Percentiles rank a stretch among this genome's conserved stretches.
These are phyloP conservation scores for Anguilla pacifica DNA, from an alignment of 2,797 vertebrate species.

Conservation along the genomic window DNA sequence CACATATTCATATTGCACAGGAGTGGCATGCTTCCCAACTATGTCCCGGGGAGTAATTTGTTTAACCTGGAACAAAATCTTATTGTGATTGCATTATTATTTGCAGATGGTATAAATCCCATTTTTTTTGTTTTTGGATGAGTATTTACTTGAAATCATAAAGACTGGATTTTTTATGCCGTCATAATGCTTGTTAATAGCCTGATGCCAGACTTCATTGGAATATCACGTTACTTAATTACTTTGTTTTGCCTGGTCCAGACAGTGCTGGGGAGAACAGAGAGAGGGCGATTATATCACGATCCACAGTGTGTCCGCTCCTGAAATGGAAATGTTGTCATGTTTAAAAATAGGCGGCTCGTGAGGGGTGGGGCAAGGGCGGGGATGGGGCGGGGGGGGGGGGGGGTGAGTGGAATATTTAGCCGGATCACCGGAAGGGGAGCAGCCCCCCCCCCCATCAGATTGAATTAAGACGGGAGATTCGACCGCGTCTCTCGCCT, in stretches of 20 bases:
- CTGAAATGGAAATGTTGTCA: background rate
- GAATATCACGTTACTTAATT: background rate
- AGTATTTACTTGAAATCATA: background rate
- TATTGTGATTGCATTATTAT: background rate
- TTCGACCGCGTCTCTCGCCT: background rate
- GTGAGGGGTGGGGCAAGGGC: background rate
- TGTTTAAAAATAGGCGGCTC: background rate
- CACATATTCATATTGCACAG: background rate
- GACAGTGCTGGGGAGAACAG: background rate
- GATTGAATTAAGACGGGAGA: slow-evolving; percentile 2
- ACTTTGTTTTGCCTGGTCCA: background rate
- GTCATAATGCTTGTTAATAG: background rate
- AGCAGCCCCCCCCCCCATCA: background rate
- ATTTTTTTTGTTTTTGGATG: background rate
- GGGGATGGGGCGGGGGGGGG: background rate
- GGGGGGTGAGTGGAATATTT: background rate
- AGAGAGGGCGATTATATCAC: background rate
- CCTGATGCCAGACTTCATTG: background rate
- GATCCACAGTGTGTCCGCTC: background rate
- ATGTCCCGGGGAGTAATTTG: too few relatives aligned
- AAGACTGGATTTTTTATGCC: background rate
- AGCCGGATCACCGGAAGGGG: background rate
- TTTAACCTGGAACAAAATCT: background rate
- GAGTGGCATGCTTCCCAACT: too few relatives aligned
- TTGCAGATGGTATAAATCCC: background rate